A percentile compares a stretch with the other conserved stretches of the same genome.
phyloP scores from a whole-genome alignment of 2,113 vertebrate genomes.

The Albula glossodonta region DNA sequence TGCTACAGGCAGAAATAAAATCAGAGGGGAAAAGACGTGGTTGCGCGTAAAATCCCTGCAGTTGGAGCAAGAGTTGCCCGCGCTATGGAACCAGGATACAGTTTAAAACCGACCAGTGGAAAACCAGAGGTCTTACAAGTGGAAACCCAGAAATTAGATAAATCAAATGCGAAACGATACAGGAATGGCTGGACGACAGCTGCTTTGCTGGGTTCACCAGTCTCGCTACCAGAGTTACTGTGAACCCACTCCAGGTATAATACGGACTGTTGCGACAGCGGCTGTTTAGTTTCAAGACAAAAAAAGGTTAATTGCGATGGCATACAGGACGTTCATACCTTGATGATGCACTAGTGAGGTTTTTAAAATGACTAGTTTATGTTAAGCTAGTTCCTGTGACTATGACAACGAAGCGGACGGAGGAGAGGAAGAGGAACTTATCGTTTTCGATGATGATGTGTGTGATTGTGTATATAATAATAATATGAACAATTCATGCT shows the following conservation, averaged over 20 bases:
- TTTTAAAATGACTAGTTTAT: not conserved
- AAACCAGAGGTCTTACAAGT: slow-evolving; percentile 22
- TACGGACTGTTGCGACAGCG: slow-evolving; percentile 5
- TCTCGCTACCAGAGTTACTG: not conserved
- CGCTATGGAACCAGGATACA: slow-evolving; percentile 1
- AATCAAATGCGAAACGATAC: slow-evolving; percentile 3
- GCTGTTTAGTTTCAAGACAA: slow-evolving; percentile 19
- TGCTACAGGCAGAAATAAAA: not conserved
- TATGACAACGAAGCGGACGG: not conserved
- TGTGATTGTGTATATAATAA: not conserved
- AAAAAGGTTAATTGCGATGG: not conserved
- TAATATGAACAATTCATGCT: not conserved
- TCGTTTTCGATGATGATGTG: not conserved
- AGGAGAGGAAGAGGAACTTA: not conserved
- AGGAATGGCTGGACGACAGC: not conserved
- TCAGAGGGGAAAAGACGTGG: not conserved
- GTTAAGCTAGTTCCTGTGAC: not conserved
- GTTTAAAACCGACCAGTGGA: slow-evolving; percentile 13
- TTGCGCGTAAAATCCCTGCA: not conserved
- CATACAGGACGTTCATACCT: not conserved
- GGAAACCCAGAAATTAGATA: slow-evolving; percentile 13
- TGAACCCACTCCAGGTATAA: not conserved
- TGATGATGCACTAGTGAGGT: not conserved
- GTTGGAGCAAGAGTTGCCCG: not conserved
- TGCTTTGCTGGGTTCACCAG: not conserved